Conservation (phyloP, 2,797 vertebrate species). For the Chaunax sp. region DNA sequence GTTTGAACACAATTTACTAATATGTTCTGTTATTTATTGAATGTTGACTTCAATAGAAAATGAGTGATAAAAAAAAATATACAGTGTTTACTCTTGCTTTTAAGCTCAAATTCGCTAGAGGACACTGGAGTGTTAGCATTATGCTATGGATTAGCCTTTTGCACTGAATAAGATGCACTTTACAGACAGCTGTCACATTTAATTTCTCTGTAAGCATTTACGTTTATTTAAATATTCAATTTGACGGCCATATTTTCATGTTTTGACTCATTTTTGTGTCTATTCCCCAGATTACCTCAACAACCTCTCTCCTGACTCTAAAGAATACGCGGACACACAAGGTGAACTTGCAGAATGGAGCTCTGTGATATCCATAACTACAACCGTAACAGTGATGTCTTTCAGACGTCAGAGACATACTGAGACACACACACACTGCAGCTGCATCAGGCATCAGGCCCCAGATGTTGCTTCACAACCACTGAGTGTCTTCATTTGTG, state of each 20-base stretch:
- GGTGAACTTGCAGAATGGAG: constrained; percentile 79
- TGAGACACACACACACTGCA: constrained; percentile 22
- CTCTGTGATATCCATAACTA: neutral
- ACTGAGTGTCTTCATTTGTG: constrained; percentile 29
- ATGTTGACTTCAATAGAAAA: too few relatives aligned
- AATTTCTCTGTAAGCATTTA: neutral
- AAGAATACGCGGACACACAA: constrained; percentile 95
- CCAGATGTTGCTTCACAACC: constrained; percentile 27
- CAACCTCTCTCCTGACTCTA: constrained; percentile 95
- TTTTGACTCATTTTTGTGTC: constrained; percentile 6
- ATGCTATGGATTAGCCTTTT: neutral
- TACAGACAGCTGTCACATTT: neutral
- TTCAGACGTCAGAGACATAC: neutral
- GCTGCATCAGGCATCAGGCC: constrained; percentile 35
- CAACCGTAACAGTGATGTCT: neutral
- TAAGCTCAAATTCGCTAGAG: too few relatives aligned
- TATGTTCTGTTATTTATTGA: too few relatives aligned
- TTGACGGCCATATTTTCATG: neutral
- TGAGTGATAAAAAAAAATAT: too few relatives aligned
- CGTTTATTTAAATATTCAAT: neutral
- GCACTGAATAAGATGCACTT: neutral
- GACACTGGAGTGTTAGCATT: neutral
- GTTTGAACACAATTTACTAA: too few relatives aligned
- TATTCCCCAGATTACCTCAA: constrained; percentile 93
- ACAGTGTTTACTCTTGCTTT: too few relatives aligned